These are phyloP conservation scores for Pecten maximus DNA, from an alignment of 2,888 invertebrate genomes.

Conservation along the genomic window DNA sequence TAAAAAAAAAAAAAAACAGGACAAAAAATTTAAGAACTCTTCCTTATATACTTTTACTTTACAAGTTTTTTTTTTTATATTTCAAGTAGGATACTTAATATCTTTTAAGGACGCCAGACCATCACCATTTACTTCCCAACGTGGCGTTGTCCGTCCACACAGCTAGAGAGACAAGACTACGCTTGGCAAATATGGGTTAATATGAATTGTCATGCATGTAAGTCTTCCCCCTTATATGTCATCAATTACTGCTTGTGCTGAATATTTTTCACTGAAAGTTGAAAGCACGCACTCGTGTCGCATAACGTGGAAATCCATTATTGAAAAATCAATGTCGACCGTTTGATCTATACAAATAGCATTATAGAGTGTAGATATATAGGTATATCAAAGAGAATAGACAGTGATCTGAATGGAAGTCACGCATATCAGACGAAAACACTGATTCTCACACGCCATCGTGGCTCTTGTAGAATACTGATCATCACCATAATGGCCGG, in stretches of 20 bases:
- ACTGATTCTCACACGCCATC: no score
- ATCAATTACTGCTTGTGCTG: not conserved
- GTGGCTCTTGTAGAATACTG: no score
- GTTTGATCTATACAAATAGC: conserved; percentile 6
- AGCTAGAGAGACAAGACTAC: not conserved
- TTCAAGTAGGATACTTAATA: no score
- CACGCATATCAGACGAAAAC: not conserved
- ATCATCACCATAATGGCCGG: no score
- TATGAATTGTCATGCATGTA: not conserved
- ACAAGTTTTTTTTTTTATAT: no score
- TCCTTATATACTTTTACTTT: no score
- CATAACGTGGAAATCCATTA: not conserved
- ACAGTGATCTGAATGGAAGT: not conserved
- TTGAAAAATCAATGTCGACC: not conserved
- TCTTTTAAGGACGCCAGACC: not conserved
- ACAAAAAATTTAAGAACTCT: no score
- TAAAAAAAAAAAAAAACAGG: no score
- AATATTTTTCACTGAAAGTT: not conserved
- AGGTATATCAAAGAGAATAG: not conserved
- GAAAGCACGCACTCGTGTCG: not conserved
- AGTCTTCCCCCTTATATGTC: not conserved
- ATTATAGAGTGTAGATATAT: not conserved
- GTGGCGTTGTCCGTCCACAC: not conserved
- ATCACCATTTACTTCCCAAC: not conserved
- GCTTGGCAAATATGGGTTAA: no score